Conservation (phyloP, 1,140 invertebrate genomes). For the Ridgeia piscesae region DNA sequence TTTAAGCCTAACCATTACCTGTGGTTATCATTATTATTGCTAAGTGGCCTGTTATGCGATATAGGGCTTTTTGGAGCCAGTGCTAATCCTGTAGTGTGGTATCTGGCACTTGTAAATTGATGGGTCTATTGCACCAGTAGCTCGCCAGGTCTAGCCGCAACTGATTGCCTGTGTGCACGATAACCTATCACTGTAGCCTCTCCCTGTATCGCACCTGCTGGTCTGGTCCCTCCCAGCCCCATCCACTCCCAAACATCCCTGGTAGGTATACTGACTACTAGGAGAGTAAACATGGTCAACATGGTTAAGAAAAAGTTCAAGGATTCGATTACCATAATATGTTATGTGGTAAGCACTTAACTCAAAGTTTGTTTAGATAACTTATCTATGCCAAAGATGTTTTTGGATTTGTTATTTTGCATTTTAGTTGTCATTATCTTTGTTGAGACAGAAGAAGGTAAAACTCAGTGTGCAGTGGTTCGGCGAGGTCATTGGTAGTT, state of each 20-base stretch:
- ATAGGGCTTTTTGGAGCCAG: neutral
- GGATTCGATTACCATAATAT: no score
- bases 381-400: no score
- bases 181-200: neutral
- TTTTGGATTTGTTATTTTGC: no score
- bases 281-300: no score
- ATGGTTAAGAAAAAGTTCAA: no score
- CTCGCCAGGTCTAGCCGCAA: neutral
- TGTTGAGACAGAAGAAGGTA: no score
- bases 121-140: neutral
- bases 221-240: neutral
- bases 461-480: no score
- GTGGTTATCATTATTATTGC: neutral
- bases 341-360: no score
- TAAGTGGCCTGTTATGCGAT: neutral
- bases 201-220: neutral
- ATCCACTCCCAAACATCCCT: neutral
- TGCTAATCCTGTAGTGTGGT: neutral
- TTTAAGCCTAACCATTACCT: neutral
- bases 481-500: no score
- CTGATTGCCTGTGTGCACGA: neutral
- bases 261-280: no score
- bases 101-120: neutral
- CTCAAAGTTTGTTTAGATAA: no score
- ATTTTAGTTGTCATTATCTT: no score